phyloP scores from a whole-genome alignment of 2,888 invertebrate species.

The Heteromurus nitidus region DNA sequence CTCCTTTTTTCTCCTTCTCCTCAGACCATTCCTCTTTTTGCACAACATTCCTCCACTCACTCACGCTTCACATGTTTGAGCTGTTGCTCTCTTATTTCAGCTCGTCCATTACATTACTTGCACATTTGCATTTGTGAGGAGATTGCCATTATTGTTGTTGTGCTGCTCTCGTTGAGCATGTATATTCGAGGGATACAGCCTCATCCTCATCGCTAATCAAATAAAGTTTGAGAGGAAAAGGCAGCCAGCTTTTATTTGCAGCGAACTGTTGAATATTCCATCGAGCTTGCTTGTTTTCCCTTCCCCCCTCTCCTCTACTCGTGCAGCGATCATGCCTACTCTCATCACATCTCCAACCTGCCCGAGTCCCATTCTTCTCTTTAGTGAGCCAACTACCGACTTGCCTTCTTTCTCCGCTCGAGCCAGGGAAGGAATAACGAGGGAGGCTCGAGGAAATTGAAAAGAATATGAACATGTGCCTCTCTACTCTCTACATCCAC shows the following conservation, averaged over 20 bases:
- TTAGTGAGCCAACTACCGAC: not conserved
- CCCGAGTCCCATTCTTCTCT: not conserved
- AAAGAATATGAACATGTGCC: not conserved
- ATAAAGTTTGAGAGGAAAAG: not conserved
- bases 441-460: not conserved
- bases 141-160: slow-evolving; percentile 47
- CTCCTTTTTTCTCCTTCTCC: slow-evolving; percentile 4
- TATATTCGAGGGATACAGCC: not conserved
- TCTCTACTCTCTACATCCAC: not conserved
- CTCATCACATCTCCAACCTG: not conserved
- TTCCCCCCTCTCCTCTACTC: too few species aligned
- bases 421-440: not conserved
- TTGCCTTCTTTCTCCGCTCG: not conserved
- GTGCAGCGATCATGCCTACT: too few species aligned
- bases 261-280: not conserved
- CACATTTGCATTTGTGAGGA: slow-evolving; percentile 59
- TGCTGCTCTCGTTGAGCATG: not conserved
- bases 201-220: not conserved
- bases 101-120: slow-evolving; percentile 64
- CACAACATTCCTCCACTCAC: slow-evolving; percentile 30
- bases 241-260: too few species aligned
- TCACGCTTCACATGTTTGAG: not conserved
- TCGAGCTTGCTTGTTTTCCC: too few species aligned
- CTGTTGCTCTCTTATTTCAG: not conserved
- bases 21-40: not conserved